A percentile compares a stretch with the other conserved stretches of the same genome.
phyloP scores from a whole-genome alignment of 2,888 invertebrate genomes.

The Biston betularia region DNA sequence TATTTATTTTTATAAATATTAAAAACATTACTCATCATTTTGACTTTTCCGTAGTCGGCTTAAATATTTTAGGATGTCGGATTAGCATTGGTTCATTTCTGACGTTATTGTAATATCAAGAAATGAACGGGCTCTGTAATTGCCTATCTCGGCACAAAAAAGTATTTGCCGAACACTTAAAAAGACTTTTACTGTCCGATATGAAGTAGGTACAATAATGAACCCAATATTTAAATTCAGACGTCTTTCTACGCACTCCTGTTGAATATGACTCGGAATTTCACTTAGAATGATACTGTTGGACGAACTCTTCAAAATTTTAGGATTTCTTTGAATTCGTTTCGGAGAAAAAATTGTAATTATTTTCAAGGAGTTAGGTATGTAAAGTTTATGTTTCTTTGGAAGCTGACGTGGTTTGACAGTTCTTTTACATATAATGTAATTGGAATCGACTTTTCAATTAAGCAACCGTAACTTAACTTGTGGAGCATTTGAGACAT shows the following conservation, averaged over 20 bases:
- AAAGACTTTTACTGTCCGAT: conserved; percentile 3
- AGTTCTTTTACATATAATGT: too few species aligned
- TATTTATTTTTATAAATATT: too few species aligned
- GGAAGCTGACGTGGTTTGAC: neutral
- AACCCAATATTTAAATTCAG: conserved; percentile 6
- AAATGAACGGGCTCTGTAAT: neutral
- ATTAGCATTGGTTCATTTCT: neutral
- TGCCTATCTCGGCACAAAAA: neutral
- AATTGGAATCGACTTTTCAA: too few species aligned
- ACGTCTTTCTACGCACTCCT: conserved; percentile 5
- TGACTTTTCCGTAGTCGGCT: too few species aligned
- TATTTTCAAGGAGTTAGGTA: neutral
- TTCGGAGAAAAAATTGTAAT: neutral
- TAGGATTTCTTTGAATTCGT: neutral
- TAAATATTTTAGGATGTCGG: neutral
- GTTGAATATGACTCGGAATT: conserved; percentile 1
- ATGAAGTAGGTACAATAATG: conserved; percentile 5
- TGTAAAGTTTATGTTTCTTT: neutral
- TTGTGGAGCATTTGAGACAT: too few species aligned
- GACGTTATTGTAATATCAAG: neutral
- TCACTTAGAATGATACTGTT: neutral
- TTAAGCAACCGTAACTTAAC: too few species aligned
- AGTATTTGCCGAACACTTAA: conserved; percentile 12
- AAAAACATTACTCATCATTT: too few species aligned
- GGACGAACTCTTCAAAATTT: neutral